phyloP scores from a whole-genome alignment of 2,797 vertebrate species.

The Gadopsis marmoratus region DNA sequence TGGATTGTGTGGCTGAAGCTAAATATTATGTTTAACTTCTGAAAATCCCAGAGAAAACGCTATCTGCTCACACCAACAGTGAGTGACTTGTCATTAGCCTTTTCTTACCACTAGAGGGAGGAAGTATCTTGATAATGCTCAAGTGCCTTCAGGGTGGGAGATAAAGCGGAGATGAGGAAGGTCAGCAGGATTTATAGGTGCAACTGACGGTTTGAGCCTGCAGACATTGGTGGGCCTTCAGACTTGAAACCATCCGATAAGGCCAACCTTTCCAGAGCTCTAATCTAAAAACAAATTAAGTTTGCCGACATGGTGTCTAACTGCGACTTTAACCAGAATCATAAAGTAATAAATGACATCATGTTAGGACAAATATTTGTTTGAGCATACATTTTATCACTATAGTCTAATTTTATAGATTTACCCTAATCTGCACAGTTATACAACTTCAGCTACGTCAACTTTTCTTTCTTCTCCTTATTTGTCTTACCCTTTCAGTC shows the following conservation, averaged over 20 bases:
- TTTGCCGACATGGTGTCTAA: background rate
- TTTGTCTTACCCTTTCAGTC: constrained; percentile 8
- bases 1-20: background rate
- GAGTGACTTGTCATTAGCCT: background rate
- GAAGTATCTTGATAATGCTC: constrained; percentile 29
- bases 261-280: background rate
- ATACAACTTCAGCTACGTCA: background rate
- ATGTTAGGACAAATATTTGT: background rate
- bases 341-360: background rate
- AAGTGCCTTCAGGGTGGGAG: background rate
- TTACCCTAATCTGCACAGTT: background rate
- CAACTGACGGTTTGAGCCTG: background rate
- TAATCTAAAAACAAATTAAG: background rate
- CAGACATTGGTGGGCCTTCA: background rate
- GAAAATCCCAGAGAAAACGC: background rate
- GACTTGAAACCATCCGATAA: background rate
- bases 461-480: background rate
- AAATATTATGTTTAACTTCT: background rate
- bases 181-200: background rate
- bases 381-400: background rate
- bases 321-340: background rate
- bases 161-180: background rate
- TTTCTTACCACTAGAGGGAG: constrained; percentile 57
- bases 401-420: background rate
- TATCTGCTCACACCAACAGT: background rate